Percentiles rank a stretch among this genome's conserved stretches.
Conservation (phyloP, 2,797 vertebrate species). For the Lacerta bilineata region DNA sequence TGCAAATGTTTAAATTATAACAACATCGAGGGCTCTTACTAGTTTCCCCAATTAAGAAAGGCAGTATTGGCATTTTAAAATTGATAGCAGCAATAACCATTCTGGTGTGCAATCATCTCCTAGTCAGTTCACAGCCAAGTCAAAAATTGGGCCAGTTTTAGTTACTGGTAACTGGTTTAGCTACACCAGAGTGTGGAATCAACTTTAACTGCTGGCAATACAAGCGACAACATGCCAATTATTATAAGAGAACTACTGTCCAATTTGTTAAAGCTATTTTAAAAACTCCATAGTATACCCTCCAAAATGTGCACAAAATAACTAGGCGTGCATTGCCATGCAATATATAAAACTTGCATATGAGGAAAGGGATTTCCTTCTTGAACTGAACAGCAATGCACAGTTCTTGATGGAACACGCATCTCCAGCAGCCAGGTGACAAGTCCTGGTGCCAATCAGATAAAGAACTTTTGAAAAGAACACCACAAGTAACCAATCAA, state of each 20-base stretch:
- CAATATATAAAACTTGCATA: neutral
- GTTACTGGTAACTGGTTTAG: neutral
- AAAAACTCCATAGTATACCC: neutral
- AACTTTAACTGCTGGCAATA: neutral
- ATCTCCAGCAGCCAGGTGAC: neutral
- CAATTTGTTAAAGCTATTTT: neutral
- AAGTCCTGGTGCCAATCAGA: neutral
- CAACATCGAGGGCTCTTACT: no score
- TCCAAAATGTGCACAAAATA: neutral
- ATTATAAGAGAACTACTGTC: neutral
- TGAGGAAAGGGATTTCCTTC: neutral
- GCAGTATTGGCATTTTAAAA: no score
- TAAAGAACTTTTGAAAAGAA: neutral
- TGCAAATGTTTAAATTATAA: no score
- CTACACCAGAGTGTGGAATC: neutral
- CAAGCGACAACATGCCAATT: neutral
- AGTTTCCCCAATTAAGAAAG: no score
- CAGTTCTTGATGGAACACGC: neutral
- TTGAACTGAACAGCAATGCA: neutral
- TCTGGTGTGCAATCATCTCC: no score
- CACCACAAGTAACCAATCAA: fast-evolving
- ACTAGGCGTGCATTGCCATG: neutral
- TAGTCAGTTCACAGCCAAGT: neutral
- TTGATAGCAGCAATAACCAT: no score
- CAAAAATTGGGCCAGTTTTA: neutral